These are phyloP conservation scores for Drosophila paranaensis DNA, from an alignment of 2,888 invertebrate species.

Conservation along the genomic window DNA sequence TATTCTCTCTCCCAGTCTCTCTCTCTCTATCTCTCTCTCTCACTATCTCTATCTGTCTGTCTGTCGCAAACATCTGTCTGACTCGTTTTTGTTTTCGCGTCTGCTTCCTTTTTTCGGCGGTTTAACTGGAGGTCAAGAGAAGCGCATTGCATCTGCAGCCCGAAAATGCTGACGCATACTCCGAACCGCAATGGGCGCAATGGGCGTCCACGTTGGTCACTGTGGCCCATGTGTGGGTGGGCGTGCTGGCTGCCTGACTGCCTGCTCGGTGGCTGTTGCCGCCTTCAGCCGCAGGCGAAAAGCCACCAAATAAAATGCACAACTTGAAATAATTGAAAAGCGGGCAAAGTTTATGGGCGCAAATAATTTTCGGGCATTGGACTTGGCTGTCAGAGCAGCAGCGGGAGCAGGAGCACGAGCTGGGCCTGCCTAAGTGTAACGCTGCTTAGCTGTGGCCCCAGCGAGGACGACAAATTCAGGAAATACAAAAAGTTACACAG, in stretches of 20 bases:
- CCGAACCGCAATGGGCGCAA: too few species aligned
- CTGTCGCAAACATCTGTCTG: slow-evolving; percentile 10
- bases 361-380: slow-evolving; percentile 59
- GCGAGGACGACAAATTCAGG: slow-evolving; percentile 1
- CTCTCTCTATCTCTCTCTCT: slow-evolving; percentile 3
- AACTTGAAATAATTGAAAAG: slow-evolving; percentile 72
- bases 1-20: not conserved
- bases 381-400: slow-evolving; percentile 5
- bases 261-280: slow-evolving; percentile 8
- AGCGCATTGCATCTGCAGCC: slow-evolving; percentile 61
- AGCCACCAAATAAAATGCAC: slow-evolving; percentile 56
- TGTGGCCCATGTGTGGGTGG: slow-evolving; percentile 48
- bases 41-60: slow-evolving; percentile 1
- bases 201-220: slow-evolving; percentile 38
- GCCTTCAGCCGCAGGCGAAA: slow-evolving; percentile 56
- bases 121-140: slow-evolving; percentile 76
- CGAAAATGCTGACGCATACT: slow-evolving; percentile 58
- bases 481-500: not conserved
- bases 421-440: not conserved
- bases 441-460: not conserved
- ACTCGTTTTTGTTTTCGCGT: slow-evolving; percentile 45
- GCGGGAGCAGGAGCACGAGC: not conserved
- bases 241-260: not conserved
- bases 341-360: slow-evolving; percentile 66
- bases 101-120: slow-evolving; percentile 54